Percentiles rank a stretch among this genome's conserved stretches.
Evolutionary conservation across 2,113 vertebrate species (phyloP).

Genomic region (Trichomycterus rosablanca): DNA sequence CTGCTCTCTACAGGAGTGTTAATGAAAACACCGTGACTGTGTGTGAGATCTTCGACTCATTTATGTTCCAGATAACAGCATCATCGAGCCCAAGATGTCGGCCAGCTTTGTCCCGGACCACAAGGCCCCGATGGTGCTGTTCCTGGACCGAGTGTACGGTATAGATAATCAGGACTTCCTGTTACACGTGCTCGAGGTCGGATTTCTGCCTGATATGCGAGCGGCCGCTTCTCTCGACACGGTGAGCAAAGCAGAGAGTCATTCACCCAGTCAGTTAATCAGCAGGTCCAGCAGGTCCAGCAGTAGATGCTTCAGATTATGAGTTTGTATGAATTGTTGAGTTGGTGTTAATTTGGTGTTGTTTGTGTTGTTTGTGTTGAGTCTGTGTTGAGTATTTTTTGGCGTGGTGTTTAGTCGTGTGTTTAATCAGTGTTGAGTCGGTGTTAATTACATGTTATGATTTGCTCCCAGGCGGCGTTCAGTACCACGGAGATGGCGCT

Average conservation of each 20-base stretch:
- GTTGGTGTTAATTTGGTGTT: too few relatives aligned
- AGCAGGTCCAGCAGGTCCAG: too few relatives aligned
- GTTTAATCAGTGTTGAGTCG: not conserved
- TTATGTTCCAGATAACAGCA: constrained; percentile 71
- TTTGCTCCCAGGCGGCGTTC: constrained; percentile 77
- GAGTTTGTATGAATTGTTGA: too few relatives aligned
- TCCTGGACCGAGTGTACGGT: constrained; percentile 91
- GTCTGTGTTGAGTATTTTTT: too few relatives aligned
- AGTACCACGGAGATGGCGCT: constrained; percentile 95
- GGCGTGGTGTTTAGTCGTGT: too few relatives aligned
- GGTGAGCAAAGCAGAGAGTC: constrained; percentile 58
- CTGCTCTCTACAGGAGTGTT: too few relatives aligned
- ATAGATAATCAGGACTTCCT: constrained; percentile 93
- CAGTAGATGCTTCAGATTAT: too few relatives aligned
- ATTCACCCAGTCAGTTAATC: not conserved
- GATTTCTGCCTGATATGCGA: constrained; percentile 92
- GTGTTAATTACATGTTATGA: not conserved
- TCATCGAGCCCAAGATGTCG: constrained; percentile 90
- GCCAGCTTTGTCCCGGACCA: constrained; percentile 93
- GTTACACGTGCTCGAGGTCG: constrained; percentile 85
- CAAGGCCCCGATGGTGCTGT: constrained; percentile 91
- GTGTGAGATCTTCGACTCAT: too few relatives aligned
- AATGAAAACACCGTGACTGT: too few relatives aligned
- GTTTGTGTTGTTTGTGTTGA: too few relatives aligned
- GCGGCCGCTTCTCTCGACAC: constrained; percentile 90